These are phyloP conservation scores for Protonemura montana DNA, from an alignment of 2,888 invertebrate species.

Conservation along the genomic window DNA sequence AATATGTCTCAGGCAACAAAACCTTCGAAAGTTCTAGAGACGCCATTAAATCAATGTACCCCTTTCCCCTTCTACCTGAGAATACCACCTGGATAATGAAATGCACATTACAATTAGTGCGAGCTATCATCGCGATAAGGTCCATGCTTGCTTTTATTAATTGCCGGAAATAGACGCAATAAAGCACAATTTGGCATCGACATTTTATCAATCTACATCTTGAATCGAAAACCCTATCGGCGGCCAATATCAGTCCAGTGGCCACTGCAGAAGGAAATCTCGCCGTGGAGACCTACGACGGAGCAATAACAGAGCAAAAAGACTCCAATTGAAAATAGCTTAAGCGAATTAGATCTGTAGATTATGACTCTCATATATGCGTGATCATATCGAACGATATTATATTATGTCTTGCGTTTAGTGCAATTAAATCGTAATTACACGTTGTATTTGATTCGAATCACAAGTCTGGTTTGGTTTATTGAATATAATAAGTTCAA, in stretches of 20 bases:
- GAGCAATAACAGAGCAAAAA: neutral
- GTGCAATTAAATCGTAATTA: neutral
- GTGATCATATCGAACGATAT: neutral
- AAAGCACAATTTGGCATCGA: neutral
- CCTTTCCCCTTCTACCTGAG: neutral
- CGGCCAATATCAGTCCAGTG: neutral
- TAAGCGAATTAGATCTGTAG: constrained; percentile 7
- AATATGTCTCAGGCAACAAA: neutral
- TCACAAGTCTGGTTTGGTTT: constrained; percentile 12
- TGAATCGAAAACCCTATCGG: neutral
- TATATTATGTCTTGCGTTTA: neutral
- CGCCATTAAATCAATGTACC: neutral
- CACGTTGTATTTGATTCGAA: neutral
- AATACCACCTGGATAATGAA: neutral
- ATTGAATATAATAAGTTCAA: constrained; percentile 12
- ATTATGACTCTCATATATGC: neutral
- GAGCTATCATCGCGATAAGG: neutral
- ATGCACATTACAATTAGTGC: neutral
- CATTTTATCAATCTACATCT: neutral
- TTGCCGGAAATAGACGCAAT: neutral
- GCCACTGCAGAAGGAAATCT: neutral
- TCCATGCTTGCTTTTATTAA: neutral
- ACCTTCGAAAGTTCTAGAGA: neutral
- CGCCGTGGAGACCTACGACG: neutral
- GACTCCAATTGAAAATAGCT: neutral